Conservation (phyloP, 1,140 invertebrate genomes). For the Hyposmocoma kahamanoa region DNA sequence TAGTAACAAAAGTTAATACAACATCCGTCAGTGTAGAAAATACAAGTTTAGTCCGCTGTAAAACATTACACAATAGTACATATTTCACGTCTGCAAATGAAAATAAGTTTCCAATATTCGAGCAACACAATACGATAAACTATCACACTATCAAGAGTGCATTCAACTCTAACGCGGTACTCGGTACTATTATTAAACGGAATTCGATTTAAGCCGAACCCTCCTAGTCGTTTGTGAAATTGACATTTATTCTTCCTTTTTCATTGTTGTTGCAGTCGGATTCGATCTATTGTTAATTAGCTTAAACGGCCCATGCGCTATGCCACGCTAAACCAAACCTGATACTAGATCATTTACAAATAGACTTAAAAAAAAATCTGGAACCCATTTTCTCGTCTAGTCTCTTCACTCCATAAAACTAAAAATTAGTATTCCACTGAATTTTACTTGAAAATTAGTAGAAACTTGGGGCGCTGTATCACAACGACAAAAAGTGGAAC, state of each 20-base stretch:
- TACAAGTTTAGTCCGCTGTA: no score
- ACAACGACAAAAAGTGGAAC: constrained; percentile 32
- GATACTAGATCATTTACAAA: constrained; percentile 3
- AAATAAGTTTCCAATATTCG: no score
- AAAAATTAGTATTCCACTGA: background rate
- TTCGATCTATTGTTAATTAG: constrained; percentile 72
- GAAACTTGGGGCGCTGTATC: constrained; percentile 21
- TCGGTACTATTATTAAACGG: constrained; percentile 70
- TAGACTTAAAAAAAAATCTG: background rate
- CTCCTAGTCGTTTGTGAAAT: constrained; percentile 70
- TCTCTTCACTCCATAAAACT: background rate
- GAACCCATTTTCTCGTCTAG: background rate
- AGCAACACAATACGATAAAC: constrained; percentile 58
- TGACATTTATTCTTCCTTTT: constrained; percentile 73
- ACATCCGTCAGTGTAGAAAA: no score
- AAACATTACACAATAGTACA: background rate
- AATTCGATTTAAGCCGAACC: constrained; percentile 71
- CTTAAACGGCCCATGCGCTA: constrained; percentile 64
- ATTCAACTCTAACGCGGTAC: constrained; percentile 65
- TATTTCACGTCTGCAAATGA: no score
- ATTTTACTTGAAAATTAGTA: background rate
- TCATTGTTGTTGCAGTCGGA: constrained; percentile 66
- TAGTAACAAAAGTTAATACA: no score
- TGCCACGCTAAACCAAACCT: constrained; percentile 33
- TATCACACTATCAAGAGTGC: constrained; percentile 64